Evolutionary conservation across 2,888 invertebrate genomes (phyloP).

Genomic region (Metopia argyrocephala): DNA sequence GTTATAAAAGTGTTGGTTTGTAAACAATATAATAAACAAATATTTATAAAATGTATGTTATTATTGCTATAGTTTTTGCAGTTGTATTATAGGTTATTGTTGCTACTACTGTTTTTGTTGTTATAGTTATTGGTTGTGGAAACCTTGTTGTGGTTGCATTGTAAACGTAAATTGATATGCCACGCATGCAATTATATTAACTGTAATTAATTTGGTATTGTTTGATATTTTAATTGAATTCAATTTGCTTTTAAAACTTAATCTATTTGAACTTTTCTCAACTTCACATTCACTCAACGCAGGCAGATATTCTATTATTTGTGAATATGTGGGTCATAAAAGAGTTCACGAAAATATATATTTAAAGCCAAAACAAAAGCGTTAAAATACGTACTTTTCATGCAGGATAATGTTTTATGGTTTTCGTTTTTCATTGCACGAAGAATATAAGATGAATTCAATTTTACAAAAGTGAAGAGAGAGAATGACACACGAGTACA

Average conservation of each 20-base stretch:
- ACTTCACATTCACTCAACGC: background rate
- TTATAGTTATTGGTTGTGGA: background rate
- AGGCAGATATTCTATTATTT: background rate
- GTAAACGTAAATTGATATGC: conserved; percentile 37
- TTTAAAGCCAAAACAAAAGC: background rate
- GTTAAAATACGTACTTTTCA: background rate
- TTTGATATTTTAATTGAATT: conserved; percentile 62
- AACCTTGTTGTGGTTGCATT: conserved; percentile 38
- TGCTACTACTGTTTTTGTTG: background rate
- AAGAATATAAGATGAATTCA: no score
- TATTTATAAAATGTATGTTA: conserved; percentile 12
- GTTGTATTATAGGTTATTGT: no score
- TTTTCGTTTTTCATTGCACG: background rate
- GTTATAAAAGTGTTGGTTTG: conserved; percentile 4
- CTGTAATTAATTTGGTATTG: conserved; percentile 61
- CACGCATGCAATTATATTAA: conserved; percentile 50
- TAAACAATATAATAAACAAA: conserved; percentile 17
- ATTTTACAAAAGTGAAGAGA: background rate
- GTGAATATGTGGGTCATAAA: no score
- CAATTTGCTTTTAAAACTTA: conserved; percentile 47
- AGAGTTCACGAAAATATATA: background rate
- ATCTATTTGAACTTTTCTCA: conserved; percentile 24
- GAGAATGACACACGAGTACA: conserved; percentile 39
- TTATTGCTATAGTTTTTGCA: background rate
- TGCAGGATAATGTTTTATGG: background rate